Base-by-base conservation (phyloP, 2,888 invertebrate species). In the Dasypogon diadema region DNA sequence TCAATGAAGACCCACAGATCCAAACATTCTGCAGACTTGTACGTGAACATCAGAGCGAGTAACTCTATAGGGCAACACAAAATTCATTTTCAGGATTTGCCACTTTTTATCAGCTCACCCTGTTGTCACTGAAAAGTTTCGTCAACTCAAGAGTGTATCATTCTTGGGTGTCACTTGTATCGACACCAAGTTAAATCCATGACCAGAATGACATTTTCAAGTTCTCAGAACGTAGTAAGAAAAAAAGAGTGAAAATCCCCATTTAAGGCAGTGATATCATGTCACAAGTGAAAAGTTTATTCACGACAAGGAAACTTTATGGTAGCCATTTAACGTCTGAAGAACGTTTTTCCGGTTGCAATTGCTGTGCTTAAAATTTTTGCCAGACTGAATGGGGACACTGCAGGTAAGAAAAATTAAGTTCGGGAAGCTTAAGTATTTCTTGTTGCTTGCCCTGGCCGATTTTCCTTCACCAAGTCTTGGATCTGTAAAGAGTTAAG, bases 281-380 rank as follows among this genome's bases (percentile, higher is more conserved):
- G 65, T 65, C 65, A 65, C 22, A 16, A 48, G 65, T 46, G 65
- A 46, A 65, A 65, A 65, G 65, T 65, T 48, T 65, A 65, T 48
- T 65, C 48, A 65, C 24, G 46, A 65, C 65, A 65, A 65, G 65
- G 37, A 46, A 65, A 65, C 46, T 65, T 65, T 48, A 46, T 14
- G 65, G 46, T 48, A 24, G 65, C 48, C 46, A 65, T 42, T 65
- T 46, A 48, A 65, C 46, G 65, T 65, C 65, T 65, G 24, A 24
- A 65, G 24, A 65, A 48, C 65, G 37, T 22, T 48, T 65, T 65
- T 65, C 46, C 65, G 22, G 22, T 18, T 46, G 65, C 46, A 65
- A 46, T 48, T 65, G 65, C 65, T 48, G 24, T 22, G 24, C 56
- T 22, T 46, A 37, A 48, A 42, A 37, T 37, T 60, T 37, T 60